These are phyloP conservation scores for Erethizon dorsatum DNA, from an alignment of 2,797 vertebrate genomes.

Conservation along the genomic window DNA sequence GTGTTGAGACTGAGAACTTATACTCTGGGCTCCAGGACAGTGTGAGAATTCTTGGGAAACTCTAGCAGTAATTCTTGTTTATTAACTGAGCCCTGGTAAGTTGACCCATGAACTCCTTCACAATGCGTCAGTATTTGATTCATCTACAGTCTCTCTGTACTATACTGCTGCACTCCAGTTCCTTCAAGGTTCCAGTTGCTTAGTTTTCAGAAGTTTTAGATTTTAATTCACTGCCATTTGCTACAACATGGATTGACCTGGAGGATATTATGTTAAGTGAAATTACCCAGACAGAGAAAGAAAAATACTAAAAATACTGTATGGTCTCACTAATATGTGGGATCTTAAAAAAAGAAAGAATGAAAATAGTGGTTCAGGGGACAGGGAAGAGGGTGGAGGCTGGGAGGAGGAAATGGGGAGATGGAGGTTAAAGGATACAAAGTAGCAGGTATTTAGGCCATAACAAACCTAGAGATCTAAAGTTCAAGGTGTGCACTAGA, in stretches of 20 bases:
- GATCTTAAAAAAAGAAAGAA: neutral
- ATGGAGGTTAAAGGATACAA: neutral
- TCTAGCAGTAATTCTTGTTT: neutral
- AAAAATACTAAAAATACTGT: neutral
- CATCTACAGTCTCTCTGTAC: neutral
- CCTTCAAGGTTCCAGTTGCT: neutral
- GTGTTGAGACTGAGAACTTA: neutral
- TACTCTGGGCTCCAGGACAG: neutral
- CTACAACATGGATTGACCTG: neutral
- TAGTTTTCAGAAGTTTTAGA: constrained; percentile 53
- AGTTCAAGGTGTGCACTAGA: neutral
- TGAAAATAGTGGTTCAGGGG: neutral
- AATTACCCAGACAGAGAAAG: neutral
- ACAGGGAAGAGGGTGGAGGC: neutral
- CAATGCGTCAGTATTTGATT: neutral
- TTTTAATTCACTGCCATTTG: constrained; percentile 13
- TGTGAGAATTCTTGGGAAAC: neutral
- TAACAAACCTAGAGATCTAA: neutral
- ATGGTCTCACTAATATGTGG: neutral
- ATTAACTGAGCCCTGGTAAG: neutral
- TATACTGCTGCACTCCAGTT: neutral
- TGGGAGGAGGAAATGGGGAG: neutral
- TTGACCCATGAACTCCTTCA: neutral
- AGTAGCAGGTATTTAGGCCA: neutral
- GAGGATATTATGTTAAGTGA: neutral